Evolutionary conservation across 2,797 vertebrate genomes (phyloP), one percentile per base, ranked within the genome.

Genomic region (Syngnathus rostellatus): DNA sequence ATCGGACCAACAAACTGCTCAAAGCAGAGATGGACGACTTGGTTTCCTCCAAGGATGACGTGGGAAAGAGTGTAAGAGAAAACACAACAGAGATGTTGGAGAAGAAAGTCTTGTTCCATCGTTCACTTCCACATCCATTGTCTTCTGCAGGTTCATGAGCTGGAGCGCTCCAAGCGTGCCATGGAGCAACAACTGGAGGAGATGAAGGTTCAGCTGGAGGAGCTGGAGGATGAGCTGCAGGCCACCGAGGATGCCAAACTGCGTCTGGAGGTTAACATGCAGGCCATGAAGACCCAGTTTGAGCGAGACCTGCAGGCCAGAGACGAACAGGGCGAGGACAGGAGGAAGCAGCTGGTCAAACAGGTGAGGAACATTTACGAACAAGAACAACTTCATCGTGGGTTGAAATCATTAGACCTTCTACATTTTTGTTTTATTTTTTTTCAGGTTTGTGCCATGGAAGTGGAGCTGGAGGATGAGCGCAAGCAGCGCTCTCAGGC

Each of bases 181-280:
- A 88, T 94, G 88, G 96, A 98, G 68, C 95, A 98, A 84, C 96
- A 99, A 86, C 85, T 98, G 79, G 95, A 94, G 71, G 96, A 99
- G 89, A 98, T 97, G 94, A 94, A 89, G 75, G 90, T 92, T 2
- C 96, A 99, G 84, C 81, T 99, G 70, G 97, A 99, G 76, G 97
- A 99, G 75, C 88, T 99, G 63, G 97, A 99, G 73, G 97, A 99
- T 8, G 97, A 99, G 19, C 91, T 99, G 37, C 96, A 98, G 90
- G 89, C 94, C 62, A 98, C 97, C 0, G 97, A 99, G 72, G 97
- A 99, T 0, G 95, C 96, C 73, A 99, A 99, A 54, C 91, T 99
- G 38, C 93, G 96, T 19, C 84, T 99, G 85, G 97, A 99, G 82
- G 97, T 99, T 80, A 99, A 98, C 89, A 94, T 98, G 94, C 97